These are phyloP conservation scores for Nibea coibor DNA, from an alignment of 2,113 vertebrate species.

Conservation along the genomic window DNA sequence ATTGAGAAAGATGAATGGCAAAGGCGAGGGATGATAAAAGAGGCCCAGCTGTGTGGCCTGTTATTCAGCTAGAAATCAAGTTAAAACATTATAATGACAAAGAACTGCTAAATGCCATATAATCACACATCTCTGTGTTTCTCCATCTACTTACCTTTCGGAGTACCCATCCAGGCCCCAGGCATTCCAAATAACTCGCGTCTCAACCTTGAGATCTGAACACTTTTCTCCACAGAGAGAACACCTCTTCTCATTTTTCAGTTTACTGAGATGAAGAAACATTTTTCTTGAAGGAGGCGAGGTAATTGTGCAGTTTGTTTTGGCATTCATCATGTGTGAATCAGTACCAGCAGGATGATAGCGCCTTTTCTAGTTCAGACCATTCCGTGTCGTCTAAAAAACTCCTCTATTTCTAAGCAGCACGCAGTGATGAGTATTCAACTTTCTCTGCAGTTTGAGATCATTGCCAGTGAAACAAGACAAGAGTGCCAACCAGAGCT, in stretches of 20 bases:
- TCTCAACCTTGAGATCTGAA: conserved; percentile 49
- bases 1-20: conserved; percentile 43
- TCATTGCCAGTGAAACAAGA: conserved; percentile 25
- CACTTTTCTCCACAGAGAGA: conserved; percentile 35
- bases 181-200: conserved; percentile 40
- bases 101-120: conserved; percentile 39
- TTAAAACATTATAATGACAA: conserved; percentile 47
- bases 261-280: conserved; percentile 47
- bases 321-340: conserved; percentile 34
- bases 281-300: conserved; percentile 45
- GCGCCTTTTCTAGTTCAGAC: conserved; percentile 20
- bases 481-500: conserved; percentile 24
- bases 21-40: conserved; percentile 41
- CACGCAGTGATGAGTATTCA: conserved; percentile 13
- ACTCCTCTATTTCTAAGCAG: conserved; percentile 10
- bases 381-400: conserved; percentile 9
- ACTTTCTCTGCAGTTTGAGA: conserved; percentile 32
- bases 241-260: conserved; percentile 49
- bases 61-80: conserved; percentile 44
- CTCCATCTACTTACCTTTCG: conserved; percentile 39
- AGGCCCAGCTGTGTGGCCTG: conserved; percentile 22
- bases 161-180: conserved; percentile 42
- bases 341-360: conserved; percentile 35
- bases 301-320: conserved; percentile 55
- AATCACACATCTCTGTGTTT: conserved; percentile 44